Conservation (phyloP, 2,113 vertebrate genomes). For the Charadrius vociferus region DNA sequence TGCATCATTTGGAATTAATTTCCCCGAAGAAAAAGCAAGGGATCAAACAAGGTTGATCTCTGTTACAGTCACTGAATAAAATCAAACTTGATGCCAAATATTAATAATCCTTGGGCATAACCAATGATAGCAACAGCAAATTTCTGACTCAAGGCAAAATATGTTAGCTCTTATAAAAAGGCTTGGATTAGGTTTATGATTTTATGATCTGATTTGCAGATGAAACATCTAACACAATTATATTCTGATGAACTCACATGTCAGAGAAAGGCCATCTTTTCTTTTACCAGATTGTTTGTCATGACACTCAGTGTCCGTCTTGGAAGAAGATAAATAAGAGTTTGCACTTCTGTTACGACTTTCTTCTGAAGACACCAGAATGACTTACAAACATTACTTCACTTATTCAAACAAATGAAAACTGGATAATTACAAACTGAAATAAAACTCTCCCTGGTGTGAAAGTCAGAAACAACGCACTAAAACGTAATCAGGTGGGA, state of each 20-base stretch:
- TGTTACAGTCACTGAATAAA: constrained; percentile 40
- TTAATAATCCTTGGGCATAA: constrained; percentile 41
- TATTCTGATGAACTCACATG: neutral
- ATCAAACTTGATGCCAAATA: constrained; percentile 38
- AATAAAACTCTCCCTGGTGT: neutral
- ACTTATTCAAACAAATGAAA: neutral
- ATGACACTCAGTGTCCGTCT: neutral
- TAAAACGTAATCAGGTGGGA: neutral
- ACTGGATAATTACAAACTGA: neutral
- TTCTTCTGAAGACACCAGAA: neutral
- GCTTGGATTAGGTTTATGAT: neutral
- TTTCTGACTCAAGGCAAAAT: constrained; percentile 24
- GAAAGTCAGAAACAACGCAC: neutral
- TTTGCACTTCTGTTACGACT: neutral
- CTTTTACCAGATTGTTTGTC: neutral
- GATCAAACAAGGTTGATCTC: constrained; percentile 39
- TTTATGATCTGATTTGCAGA: neutral
- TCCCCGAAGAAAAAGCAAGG: constrained; percentile 31
- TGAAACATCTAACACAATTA: neutral
- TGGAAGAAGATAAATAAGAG: neutral
- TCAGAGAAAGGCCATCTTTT: neutral
- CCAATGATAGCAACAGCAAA: neutral
- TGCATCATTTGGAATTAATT: constrained; percentile 59
- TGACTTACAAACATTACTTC: neutral
- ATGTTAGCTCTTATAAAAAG: neutral